These are phyloP conservation scores for Nothobranchius furzeri DNA, from an alignment of 2,113 vertebrate genomes.

Conservation along the genomic window DNA sequence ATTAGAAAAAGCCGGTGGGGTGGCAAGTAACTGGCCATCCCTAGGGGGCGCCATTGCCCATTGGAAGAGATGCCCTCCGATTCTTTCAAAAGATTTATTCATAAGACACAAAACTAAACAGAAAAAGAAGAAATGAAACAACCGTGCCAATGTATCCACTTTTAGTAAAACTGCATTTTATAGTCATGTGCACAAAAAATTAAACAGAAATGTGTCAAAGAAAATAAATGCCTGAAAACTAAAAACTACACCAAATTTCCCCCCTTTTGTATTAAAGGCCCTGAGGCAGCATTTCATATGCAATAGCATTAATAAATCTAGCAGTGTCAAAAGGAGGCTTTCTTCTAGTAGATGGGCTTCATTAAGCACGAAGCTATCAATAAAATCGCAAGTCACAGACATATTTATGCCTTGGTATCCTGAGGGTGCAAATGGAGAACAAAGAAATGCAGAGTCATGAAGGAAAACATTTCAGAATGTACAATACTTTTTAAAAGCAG, in stretches of 20 bases:
- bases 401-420: constrained; percentile 1
- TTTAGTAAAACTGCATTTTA: no score
- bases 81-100: no score
- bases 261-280: background rate
- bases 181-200: background rate
- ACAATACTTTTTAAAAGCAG: constrained; percentile 29
- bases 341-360: background rate
- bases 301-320: background rate
- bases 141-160: no score
- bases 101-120: no score
- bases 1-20: no score
- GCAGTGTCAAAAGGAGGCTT: background rate
- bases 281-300: background rate
- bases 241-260: background rate
- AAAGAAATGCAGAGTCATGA: constrained; percentile 1
- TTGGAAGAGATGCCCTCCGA: no score
- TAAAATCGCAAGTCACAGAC: constrained; percentile 19
- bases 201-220: background rate
- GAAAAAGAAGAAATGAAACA: no score
- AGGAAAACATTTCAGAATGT: constrained; percentile 7
- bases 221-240: no score
- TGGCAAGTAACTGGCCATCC: no score
- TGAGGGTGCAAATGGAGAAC: constrained; percentile 8
- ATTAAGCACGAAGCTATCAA: constrained; percentile 5
- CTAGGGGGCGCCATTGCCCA: no score